Percentiles rank a stretch among this genome's conserved stretches.
Conservation (phyloP, 2,113 vertebrate genomes). For the Tyto alba region DNA sequence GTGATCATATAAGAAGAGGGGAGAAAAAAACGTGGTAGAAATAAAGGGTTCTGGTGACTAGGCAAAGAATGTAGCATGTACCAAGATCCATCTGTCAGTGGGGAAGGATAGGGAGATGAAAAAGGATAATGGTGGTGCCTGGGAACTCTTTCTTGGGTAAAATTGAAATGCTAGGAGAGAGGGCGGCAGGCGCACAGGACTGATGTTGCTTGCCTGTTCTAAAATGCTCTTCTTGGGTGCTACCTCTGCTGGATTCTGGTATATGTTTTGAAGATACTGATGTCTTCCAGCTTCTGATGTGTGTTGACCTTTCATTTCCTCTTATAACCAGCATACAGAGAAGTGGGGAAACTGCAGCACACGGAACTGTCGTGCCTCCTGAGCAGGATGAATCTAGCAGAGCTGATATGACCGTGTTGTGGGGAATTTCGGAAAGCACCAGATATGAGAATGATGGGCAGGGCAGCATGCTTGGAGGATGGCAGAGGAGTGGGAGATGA, state of each 20-base stretch:
- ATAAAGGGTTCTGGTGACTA: not conserved
- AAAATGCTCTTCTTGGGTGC: accelerated
- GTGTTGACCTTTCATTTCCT: not conserved
- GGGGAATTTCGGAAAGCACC: not conserved
- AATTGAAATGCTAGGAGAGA: not conserved
- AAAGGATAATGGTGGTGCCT: not conserved
- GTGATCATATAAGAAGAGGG: not conserved
- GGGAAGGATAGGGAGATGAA: not conserved
- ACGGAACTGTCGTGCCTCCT: not conserved
- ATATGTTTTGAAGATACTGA: not conserved
- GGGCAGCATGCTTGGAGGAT: not conserved
- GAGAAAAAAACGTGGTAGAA: not conserved
- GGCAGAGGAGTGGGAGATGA: not conserved
- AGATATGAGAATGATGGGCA: accelerated
- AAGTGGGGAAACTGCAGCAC: not conserved
- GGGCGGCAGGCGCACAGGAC: accelerated
- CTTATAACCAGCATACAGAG: not conserved
- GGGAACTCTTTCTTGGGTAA: not conserved
- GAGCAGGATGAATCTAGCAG: not conserved
- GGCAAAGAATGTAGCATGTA: not conserved
- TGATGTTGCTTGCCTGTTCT: not conserved
- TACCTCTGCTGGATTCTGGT: not conserved
- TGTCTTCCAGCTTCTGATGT: not conserved
- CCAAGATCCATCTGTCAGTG: not conserved
- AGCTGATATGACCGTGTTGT: not conserved